A percentile compares a stretch with the other conserved stretches of the same genome.
Conservation (phyloP, 2,888 invertebrate species). For the Eristalis intricaria region DNA sequence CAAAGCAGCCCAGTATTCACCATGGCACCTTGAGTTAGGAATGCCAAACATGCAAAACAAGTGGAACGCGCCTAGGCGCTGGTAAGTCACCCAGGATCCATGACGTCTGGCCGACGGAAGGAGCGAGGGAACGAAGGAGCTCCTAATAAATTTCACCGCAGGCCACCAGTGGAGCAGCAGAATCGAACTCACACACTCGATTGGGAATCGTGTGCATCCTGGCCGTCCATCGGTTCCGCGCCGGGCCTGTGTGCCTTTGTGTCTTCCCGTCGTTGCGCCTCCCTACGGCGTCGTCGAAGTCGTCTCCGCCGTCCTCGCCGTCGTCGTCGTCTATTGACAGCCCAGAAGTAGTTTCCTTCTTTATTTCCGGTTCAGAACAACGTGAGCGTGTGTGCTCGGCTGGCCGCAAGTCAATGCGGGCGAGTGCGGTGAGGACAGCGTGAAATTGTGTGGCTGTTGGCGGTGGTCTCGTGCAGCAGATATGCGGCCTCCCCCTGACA, state of each 20-base stretch:
- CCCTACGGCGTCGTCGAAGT: not conserved
- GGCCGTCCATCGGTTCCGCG: not conserved
- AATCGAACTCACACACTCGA: slow-evolving; percentile 52
- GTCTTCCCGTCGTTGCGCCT: not conserved
- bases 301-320: not conserved
- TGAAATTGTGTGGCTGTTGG: slow-evolving; percentile 69
- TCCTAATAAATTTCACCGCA: slow-evolving; percentile 62
- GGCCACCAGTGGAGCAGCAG: slow-evolving; percentile 44
- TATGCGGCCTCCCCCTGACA: slow-evolving; percentile 38
- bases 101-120: slow-evolving; percentile 3
- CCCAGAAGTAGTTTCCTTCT: slow-evolving; percentile 63
- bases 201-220: slow-evolving; percentile 60
- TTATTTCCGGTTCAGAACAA: slow-evolving; percentile 66
- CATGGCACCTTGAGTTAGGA: slow-evolving; percentile 29
- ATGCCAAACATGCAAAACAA: slow-evolving; percentile 53
- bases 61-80: slow-evolving; percentile 6
- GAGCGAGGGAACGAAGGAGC: not conserved
- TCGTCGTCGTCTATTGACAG: slow-evolving; percentile 53
- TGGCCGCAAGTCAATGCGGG: not conserved
- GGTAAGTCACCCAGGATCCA: slow-evolving; percentile 12
- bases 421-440: slow-evolving; percentile 34
- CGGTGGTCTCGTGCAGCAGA: slow-evolving; percentile 29
- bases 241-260: not conserved
- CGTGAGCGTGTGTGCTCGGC: slow-evolving; percentile 14
- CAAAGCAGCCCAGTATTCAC: slow-evolving; percentile 8